These are phyloP conservation scores for Ophion ellenae DNA, from an alignment of 2,888 invertebrate species.

Conservation along the genomic window DNA sequence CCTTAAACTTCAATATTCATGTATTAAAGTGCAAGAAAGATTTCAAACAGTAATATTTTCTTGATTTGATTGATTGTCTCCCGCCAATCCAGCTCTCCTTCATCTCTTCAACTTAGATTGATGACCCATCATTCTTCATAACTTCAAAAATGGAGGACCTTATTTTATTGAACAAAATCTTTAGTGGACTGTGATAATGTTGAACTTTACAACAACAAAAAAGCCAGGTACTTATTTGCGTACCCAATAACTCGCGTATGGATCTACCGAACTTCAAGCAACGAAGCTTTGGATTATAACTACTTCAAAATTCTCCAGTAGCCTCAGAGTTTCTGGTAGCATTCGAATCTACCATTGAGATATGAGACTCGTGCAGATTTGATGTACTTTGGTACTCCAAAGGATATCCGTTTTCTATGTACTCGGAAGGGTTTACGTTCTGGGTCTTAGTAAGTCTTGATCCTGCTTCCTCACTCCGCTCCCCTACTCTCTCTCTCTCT, in stretches of 20 bases:
- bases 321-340: background rate
- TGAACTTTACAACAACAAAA: too few species aligned
- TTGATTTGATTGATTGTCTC: too few species aligned
- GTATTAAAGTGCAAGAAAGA: too few species aligned
- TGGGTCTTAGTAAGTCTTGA: background rate
- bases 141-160: too few species aligned
- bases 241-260: background rate
- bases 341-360: background rate
- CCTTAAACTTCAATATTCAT: too few species aligned
- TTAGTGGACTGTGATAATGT: too few species aligned
- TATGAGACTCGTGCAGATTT: background rate
- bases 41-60: too few species aligned
- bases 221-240: too few species aligned
- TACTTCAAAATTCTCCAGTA: background rate
- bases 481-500: background rate
- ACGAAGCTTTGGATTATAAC: background rate
- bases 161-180: too few species aligned
- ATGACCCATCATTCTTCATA: too few species aligned
- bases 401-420: background rate
- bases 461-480: background rate
- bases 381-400: slow-evolving; percentile 23
- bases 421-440: background rate
- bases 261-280: background rate
- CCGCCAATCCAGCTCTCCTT: too few species aligned
- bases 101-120: too few species aligned